Percentiles rank a stretch among this genome's conserved stretches.
These are phyloP conservation scores for Lethenteron camtschaticum DNA, from an alignment of 2,113 vertebrate genomes.

Conservation along the genomic window DNA sequence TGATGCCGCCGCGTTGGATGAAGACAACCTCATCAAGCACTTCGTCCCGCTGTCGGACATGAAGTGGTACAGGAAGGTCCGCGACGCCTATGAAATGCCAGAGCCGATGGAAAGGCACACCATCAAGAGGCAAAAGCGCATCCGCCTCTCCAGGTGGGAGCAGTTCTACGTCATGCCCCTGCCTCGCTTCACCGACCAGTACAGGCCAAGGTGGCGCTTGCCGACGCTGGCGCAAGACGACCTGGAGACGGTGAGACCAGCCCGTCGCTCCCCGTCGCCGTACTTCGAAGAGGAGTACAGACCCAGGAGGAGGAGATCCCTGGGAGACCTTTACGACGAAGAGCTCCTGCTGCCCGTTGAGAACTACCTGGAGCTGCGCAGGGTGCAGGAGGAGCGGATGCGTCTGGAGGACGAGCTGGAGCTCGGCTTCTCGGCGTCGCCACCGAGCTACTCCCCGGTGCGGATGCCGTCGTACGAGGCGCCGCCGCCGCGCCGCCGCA, in stretches of 20 bases:
- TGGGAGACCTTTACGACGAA: conserved; percentile 77
- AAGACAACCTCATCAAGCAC: conserved; percentile 69
- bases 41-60: conserved; percentile 83
- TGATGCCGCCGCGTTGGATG: conserved; percentile 34
- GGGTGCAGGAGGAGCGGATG: conserved; percentile 70
- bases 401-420: conserved; percentile 74
- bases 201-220: conserved; percentile 68
- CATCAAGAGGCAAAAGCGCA: conserved; percentile 74
- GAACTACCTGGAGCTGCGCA: conserved; percentile 83
- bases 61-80: conserved; percentile 94
- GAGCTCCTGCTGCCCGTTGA: conserved; percentile 69
- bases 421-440: conserved; percentile 70
- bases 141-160: conserved; percentile 89
- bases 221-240: conserved; percentile 65
- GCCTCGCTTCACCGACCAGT: conserved; percentile 78
- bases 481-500: conserved; percentile 69
- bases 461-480: conserved; percentile 14
- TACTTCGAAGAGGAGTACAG: conserved; percentile 53
- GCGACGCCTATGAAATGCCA: conserved; percentile 89
- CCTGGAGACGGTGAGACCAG: conserved; percentile 75
- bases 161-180: conserved; percentile 86
- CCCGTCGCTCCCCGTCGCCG: conserved; percentile 53
- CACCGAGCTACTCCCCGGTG: conserved; percentile 55
- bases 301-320: conserved; percentile 49
- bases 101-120: conserved; percentile 60